Percentiles rank a stretch among this genome's conserved stretches.
Evolutionary conservation across 2,797 vertebrate species (phyloP).

Genomic region (Synanceia verrucosa): DNA sequence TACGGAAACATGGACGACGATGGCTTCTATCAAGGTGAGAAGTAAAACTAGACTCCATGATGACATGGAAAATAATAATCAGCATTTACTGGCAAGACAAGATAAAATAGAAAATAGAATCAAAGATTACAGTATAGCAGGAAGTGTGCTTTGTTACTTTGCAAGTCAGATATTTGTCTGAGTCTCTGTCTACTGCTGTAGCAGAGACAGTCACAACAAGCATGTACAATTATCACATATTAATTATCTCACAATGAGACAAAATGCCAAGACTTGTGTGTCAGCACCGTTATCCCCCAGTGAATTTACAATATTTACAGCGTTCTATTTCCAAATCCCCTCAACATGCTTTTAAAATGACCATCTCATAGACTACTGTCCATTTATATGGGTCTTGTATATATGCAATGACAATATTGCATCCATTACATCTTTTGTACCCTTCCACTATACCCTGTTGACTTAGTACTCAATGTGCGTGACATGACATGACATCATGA

Average conservation of each 20-base stretch:
- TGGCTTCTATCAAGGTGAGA: conserved; percentile 96
- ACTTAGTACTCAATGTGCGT: not conserved
- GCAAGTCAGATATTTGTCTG: conserved; percentile 2
- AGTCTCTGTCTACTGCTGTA: conserved; percentile 15
- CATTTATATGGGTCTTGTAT: not conserved
- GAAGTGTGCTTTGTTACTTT: conserved; percentile 11
- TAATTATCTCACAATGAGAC: conserved; percentile 24
- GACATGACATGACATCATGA: not conserved
- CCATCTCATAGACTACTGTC: not conserved
- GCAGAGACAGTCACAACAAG: conserved; percentile 33
- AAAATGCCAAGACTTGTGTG: conserved; percentile 12
- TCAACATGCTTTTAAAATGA: not conserved
- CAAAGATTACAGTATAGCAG: not conserved
- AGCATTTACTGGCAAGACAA: not conserved
- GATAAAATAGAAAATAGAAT: not conserved
- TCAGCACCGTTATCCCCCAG: not conserved
- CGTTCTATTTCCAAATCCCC: not conserved
- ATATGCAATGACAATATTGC: too few relatives aligned
- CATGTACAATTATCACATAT: conserved; percentile 6
- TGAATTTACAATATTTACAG: not conserved
- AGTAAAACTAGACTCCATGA: not conserved
- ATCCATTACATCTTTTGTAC: not conserved
- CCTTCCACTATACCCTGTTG: not conserved
- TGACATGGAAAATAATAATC: not conserved
- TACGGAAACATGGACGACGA: conserved; percentile 99